Conservation (phyloP, 2,113 vertebrate species). For the Leptobrachium leishanense region DNA sequence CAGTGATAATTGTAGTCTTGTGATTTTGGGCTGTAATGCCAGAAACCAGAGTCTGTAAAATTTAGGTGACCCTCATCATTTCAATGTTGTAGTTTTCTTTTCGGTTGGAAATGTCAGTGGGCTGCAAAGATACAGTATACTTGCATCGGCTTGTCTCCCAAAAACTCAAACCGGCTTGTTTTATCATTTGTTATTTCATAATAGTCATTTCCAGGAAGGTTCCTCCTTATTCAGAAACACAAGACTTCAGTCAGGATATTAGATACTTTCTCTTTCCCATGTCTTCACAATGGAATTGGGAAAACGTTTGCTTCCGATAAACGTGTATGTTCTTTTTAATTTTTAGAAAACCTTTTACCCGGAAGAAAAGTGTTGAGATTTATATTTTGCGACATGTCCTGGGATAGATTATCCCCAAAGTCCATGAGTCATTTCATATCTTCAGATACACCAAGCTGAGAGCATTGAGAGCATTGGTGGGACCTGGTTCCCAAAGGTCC, state of each 20-base stretch:
- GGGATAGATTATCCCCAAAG: no score
- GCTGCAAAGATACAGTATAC: neutral
- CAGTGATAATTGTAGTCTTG: neutral
- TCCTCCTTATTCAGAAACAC: neutral
- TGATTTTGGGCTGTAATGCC: neutral
- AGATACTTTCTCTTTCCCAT: neutral
- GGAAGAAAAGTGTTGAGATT: no score
- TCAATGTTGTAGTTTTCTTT: neutral
- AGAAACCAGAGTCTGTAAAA: neutral
- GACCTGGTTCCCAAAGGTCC: no score
- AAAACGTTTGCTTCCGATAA: no score
- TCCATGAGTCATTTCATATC: no score
- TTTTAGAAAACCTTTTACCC: no score
- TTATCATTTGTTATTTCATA: neutral
- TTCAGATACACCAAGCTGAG: no score
- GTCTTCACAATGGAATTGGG: no score
- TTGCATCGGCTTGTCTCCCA: slow-evolving; percentile 15
- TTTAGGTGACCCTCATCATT: neutral
- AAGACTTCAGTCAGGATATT: neutral
- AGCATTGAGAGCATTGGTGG: no score
- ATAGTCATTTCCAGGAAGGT: neutral
- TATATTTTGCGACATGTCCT: no score
- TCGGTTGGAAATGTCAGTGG: neutral
- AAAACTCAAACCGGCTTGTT: neutral
- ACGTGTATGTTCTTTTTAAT: no score